A percentile compares a stretch with the other conserved stretches of the same genome.
These are phyloP conservation scores for Eurois occulta DNA, from an alignment of 2,888 invertebrate species.

Conservation along the genomic window DNA sequence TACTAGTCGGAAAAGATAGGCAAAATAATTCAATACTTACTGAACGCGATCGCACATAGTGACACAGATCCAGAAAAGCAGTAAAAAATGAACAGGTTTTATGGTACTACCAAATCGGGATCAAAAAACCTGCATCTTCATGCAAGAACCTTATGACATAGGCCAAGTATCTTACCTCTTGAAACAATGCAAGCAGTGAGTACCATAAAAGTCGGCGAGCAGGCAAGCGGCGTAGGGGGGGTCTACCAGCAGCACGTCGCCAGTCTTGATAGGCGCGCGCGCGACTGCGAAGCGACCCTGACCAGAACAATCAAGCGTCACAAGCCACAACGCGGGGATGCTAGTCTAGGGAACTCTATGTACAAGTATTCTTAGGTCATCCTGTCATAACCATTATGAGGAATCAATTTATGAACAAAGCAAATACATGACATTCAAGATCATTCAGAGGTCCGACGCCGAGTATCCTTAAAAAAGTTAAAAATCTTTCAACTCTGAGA, in stretches of 20 bases:
- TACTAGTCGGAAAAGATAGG: background rate
- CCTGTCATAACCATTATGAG: background rate
- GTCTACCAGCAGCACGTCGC: conserved; percentile 94
- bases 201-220: conserved; percentile 93
- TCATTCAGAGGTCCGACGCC: too few relatives aligned
- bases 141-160: background rate
- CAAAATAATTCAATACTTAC: background rate
- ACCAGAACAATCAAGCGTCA: conserved; percentile 38
- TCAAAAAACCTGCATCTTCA: background rate
- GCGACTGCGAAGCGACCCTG: conserved; percentile 94
- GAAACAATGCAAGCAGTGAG: conserved; percentile 95
- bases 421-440: too few relatives aligned
- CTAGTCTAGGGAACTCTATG: background rate
- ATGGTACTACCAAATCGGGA: background rate
- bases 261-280: conserved; percentile 91
- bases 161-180: conserved; percentile 88
- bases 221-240: conserved; percentile 94
- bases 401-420: too few relatives aligned
- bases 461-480: too few relatives aligned
- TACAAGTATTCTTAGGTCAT: background rate
- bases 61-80: background rate
- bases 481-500: too few relatives aligned
- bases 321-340: conserved; percentile 18
- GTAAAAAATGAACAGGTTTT: background rate
- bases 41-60: background rate